Percentiles rank a stretch among this genome's conserved stretches.
Conservation (phyloP, 2,797 vertebrate genomes). For the Botia almorhae region DNA sequence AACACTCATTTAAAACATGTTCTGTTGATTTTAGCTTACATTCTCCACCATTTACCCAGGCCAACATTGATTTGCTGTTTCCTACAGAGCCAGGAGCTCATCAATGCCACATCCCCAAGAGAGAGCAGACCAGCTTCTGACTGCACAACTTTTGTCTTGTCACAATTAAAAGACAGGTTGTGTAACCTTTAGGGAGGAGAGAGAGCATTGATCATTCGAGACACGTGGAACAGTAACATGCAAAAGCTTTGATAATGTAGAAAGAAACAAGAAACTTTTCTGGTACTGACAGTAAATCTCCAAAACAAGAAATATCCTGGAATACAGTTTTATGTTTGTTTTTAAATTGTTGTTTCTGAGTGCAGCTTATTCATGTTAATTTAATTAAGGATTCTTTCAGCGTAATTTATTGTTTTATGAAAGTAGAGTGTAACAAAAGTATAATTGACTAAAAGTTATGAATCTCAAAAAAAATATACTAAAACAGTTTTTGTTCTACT, state of each 20-base stretch:
- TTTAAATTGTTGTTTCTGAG: too few species aligned
- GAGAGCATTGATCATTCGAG: constrained; percentile 31
- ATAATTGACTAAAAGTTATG: background rate
- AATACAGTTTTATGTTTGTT: too few species aligned
- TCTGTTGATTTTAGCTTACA: constrained; percentile 46
- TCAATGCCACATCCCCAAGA: constrained; percentile 43
- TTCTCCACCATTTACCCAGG: constrained; percentile 52
- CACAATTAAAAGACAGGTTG: constrained; percentile 44
- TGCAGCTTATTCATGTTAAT: too few species aligned
- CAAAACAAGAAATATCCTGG: background rate
- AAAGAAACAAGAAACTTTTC: background rate
- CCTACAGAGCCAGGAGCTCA: constrained; percentile 40
- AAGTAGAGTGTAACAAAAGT: background rate
- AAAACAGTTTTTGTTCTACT: too few species aligned
- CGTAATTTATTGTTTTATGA: background rate
- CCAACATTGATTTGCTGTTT: constrained; percentile 51
- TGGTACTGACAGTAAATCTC: constrained; percentile 16
- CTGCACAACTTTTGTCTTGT: constrained; percentile 27
- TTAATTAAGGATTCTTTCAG: background rate
- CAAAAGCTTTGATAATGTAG: constrained; percentile 25
- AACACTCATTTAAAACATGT: constrained; percentile 30
- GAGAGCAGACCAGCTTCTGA: constrained; percentile 32
- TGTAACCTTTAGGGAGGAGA: constrained; percentile 43
- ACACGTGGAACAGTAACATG: constrained; percentile 14
- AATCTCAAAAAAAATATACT: background rate